phyloP scores from a whole-genome alignment of 2,113 vertebrate genomes.

The Sapajus apella region DNA sequence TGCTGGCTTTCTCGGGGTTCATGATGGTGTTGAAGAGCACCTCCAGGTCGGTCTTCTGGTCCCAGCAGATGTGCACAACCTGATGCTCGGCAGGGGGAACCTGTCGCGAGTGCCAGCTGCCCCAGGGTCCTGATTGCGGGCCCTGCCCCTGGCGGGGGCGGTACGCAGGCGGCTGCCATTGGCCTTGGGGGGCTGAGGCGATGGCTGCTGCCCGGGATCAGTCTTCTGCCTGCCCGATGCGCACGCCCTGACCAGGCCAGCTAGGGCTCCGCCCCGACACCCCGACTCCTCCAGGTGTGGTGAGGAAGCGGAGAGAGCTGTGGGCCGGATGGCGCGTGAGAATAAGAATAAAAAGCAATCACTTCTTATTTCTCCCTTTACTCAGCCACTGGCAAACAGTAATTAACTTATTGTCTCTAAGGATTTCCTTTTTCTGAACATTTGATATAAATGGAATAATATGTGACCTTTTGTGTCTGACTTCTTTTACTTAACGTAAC shows the following conservation, averaged over 20 bases:
- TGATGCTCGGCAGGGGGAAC: slow-evolving; percentile 93
- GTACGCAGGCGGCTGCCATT: slow-evolving; percentile 68
- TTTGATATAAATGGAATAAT: too few species aligned
- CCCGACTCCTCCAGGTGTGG: slow-evolving; percentile 14
- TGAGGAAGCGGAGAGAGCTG: neutral
- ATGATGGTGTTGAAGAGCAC: slow-evolving; percentile 97
- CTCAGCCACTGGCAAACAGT: too few species aligned
- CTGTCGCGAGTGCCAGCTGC: slow-evolving; percentile 73
- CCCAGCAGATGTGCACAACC: slow-evolving; percentile 94
- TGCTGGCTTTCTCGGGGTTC: slow-evolving; percentile 94
- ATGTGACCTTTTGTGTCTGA: too few species aligned
- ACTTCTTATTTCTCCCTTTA: too few species aligned
- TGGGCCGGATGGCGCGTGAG: neutral
- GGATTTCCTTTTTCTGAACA: too few species aligned
- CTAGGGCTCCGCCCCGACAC: slow-evolving; percentile 58
- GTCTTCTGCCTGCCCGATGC: slow-evolving; percentile 66
- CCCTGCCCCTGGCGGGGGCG: slow-evolving; percentile 48
- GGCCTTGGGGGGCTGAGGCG: slow-evolving; percentile 73
- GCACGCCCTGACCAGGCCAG: slow-evolving; percentile 32
- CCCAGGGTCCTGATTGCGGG: slow-evolving; percentile 28
- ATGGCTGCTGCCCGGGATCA: slow-evolving; percentile 81
- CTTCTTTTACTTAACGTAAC: too few species aligned
- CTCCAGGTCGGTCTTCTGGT: slow-evolving; percentile 97
- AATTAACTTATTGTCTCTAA: too few species aligned
- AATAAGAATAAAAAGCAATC: too few species aligned